Conservation (phyloP, 2,113 vertebrate species). For the Dryoscopus gambensis region DNA sequence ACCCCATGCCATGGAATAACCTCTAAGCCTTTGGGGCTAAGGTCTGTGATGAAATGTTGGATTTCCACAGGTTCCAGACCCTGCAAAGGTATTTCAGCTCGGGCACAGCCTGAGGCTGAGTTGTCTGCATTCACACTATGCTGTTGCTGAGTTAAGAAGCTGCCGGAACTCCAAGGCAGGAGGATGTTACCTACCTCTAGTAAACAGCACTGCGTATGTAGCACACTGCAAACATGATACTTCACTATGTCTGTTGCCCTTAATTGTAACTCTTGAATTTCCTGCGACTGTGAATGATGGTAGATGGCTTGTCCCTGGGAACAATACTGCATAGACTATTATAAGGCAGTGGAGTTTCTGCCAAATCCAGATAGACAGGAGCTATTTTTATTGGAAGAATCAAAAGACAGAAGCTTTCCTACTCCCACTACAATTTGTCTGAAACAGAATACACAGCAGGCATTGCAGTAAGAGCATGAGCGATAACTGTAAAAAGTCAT, state of each 20-base stretch:
- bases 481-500: not conserved
- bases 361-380: not conserved
- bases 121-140: not conserved
- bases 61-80: not conserved
- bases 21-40: not conserved
- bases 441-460: not conserved
- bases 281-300: not conserved
- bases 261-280: not conserved
- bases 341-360: not conserved
- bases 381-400: not conserved
- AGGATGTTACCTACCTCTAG: not conserved
- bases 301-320: not conserved
- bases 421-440: not conserved
- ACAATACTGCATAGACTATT: not conserved
- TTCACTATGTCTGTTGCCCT: not conserved
- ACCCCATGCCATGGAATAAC: not conserved
- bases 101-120: not conserved
- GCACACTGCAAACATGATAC: not conserved
- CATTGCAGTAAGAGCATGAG: not conserved
- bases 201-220: not conserved
- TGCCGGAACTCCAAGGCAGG: not conserved
- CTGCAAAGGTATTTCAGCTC: not conserved
- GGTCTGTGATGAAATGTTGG: not conserved
- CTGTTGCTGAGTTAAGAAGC: not conserved
- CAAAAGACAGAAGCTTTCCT: not conserved